Percentiles rank a stretch among this genome's conserved stretches.
Conservation (phyloP, 1,140 invertebrate genomes). For the Drosophila lacertosa region DNA sequence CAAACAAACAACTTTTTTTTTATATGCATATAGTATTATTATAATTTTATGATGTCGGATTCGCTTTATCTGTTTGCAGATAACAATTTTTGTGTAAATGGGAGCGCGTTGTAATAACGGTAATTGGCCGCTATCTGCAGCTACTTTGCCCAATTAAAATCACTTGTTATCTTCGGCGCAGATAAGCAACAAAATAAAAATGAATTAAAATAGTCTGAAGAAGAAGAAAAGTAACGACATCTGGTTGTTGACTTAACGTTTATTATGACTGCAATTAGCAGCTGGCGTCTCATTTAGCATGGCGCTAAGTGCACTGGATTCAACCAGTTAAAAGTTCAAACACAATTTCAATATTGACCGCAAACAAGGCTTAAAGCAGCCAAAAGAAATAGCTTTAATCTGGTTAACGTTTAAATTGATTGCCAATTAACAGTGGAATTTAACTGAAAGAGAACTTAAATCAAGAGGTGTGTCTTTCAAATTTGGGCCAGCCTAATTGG, state of each 20-base stretch:
- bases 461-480: neutral
- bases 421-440: slow-evolving; percentile 55
- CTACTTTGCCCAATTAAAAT: slow-evolving; percentile 34
- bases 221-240: neutral
- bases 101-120: neutral
- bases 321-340: slow-evolving; percentile 71
- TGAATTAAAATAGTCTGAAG: neutral
- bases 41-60: slow-evolving; percentile 2
- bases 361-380: slow-evolving; percentile 33
- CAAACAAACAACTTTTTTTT: too few relatives aligned
- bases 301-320: slow-evolving; percentile 77
- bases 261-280: slow-evolving; percentile 52
- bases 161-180: slow-evolving; percentile 32
- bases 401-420: slow-evolving; percentile 31
- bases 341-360: slow-evolving; percentile 34
- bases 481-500: neutral
- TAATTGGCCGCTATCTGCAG: slow-evolving; percentile 7
- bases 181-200: slow-evolving; percentile 12
- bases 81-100: slow-evolving; percentile 15
- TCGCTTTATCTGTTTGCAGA: slow-evolving; percentile 15
- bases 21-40: neutral
- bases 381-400: slow-evolving; percentile 21
- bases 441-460: slow-evolving; percentile 13
- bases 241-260: slow-evolving; percentile 32
- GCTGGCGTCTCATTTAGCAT: slow-evolving; percentile 41